These are phyloP conservation scores for Ammospiza caudacuta DNA, from an alignment of 2,113 vertebrate genomes.

Conservation along the genomic window DNA sequence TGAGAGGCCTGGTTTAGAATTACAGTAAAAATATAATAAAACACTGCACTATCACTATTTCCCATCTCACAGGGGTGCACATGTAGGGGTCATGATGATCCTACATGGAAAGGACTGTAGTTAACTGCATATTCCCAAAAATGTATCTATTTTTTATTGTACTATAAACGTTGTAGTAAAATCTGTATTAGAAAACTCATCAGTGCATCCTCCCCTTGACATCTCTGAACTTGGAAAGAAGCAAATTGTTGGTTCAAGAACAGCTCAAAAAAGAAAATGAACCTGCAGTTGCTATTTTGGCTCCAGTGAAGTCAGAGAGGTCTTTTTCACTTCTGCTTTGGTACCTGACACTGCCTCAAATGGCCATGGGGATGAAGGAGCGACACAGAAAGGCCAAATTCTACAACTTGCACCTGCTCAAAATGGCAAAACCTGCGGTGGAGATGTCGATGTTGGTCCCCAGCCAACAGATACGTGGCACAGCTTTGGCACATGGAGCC, in stretches of 20 bases:
- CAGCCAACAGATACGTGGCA: not conserved
- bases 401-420: not conserved
- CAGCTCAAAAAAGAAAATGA: not conserved
- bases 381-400: not conserved
- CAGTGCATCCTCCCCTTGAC: not conserved
- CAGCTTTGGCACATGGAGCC: fast-evolving
- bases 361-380: not conserved
- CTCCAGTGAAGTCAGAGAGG: not conserved
- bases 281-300: not conserved
- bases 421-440: not conserved
- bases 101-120: not conserved
- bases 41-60: not conserved
- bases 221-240: not conserved
- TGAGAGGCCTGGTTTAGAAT: constrained; percentile 58
- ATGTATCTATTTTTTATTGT: fast-evolving
- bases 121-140: not conserved
- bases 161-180: not conserved
- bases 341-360: not conserved
- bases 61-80: not conserved
- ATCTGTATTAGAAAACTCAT: not conserved
- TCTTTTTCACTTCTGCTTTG: not conserved
- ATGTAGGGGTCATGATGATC: not conserved
- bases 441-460: fast-evolving
- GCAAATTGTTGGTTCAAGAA: not conserved
- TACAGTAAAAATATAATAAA: not conserved